Base-by-base conservation (phyloP, 1,140 invertebrate genomes). In the Chymomyza costata region DNA sequence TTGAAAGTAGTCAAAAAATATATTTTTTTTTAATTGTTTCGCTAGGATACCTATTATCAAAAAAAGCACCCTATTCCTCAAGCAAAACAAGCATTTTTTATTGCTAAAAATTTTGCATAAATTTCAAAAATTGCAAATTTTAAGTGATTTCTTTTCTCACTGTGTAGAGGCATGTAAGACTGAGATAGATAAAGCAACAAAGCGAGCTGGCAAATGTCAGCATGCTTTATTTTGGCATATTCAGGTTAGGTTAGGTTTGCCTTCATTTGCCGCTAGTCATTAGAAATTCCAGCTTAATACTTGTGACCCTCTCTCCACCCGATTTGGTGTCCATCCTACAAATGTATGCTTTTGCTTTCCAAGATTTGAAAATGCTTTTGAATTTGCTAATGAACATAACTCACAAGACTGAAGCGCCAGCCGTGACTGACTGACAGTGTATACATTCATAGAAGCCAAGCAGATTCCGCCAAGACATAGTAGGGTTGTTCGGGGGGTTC, bases 331-430 rank as follows among this genome's bases (percentile, higher is more conserved):
- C 13, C 34, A 28, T 6, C 5, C 25, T 25, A 1, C 11, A 18
- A 3, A 21, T 45, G 32, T 39, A 31, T 54, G 37, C 39, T 18
- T 39, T 21, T 44, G 35, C 30, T n/a, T 44, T 14, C 28, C 47
- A 50, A 39, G 37, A 59, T 65, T 65, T 65, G 32, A 45, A 51
- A 50, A 41, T 58, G 62, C 65, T 57, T 56, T 78, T 55, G 67
- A 63, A 70, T 60, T 58, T 80, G 67, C 78, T 82, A 83, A 82
- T 82, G 80, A 83, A 80, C 78, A 80, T 80, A 82, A 69, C 78
- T 82, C 67, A 69, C 17, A 55, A 43, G 35, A 47, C 57, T 49
- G 47, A n/a, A 16, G 35, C 43, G 18, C 1, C 11, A 7, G 32
- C 46, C 52, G 47, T 41, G 38, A 58, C 53, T 34, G 50, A 52